Evolutionary conservation across 2,888 invertebrate species (phyloP), one percentile per base, ranked within the genome.

Genomic region (Desoria tigrina): DNA sequence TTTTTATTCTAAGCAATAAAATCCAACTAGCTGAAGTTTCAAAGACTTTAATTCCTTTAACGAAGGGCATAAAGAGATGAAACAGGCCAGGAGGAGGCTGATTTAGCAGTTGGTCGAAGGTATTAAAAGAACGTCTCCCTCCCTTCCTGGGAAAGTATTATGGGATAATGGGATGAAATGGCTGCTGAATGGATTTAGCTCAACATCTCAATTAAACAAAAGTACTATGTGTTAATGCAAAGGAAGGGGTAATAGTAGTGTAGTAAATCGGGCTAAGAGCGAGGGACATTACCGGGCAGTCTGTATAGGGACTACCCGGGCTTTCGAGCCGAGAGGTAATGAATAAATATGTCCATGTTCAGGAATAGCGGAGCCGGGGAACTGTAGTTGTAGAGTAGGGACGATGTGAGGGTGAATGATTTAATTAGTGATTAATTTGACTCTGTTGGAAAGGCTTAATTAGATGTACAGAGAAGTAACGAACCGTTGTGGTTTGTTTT

Each of bases 371-470:
- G 45, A 21, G 7, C 6, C 6, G 32, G 32, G 32, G 32, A 32
- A 45, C 16, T 16, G 6, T 6, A 6, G 45, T 18, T 9, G 45
- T 21, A 45, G 16, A 16, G 11, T 4, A 16, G n/a, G 6, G 54
- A 32, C 6, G 54, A 54, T 54, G 51, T 24, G 54, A 54, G 54
- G 16, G 42, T 28, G 24, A 57, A 32, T 57, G 57, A 57, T 57
- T 57, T 42, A 57, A 57, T 57, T 57, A 42, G 57, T 42, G 57
- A 57, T 57, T 57, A 57, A 57, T 42, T 57, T 57, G 42, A 32
- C 57, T 57, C 42, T 42, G 32, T 24, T 32, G 37, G 28, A 54
- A 54, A 54, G 18, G 54, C 37, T 54, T 54, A 54, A 54, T 54
- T 54, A 54, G 54, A 54, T 54, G 54, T 54, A 21, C 32, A 54